Conservation (phyloP, 2,888 invertebrate genomes). For the Phyllotreta cruciferae region DNA sequence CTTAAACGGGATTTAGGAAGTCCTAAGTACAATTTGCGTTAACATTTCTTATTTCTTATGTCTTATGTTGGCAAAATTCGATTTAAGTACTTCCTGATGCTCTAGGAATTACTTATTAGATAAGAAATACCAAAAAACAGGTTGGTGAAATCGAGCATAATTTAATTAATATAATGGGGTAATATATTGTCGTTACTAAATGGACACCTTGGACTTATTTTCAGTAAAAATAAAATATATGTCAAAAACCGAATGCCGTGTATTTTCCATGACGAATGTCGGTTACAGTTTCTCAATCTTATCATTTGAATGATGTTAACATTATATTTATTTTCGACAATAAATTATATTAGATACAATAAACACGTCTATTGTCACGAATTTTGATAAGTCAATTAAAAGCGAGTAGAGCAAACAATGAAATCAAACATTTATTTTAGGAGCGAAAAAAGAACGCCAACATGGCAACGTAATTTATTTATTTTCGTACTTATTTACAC, state of each 20-base stretch:
- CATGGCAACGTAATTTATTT: conserved; percentile 5
- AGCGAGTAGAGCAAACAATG: conserved; percentile 15
- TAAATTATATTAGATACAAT: conserved; percentile 23
- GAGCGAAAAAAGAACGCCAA: conserved; percentile 1
- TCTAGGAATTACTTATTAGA: too few relatives aligned
- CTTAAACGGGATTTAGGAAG: too few relatives aligned
- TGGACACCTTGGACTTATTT: too few relatives aligned
- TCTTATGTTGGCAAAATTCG: too few relatives aligned
- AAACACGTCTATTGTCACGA: conserved; percentile 17
- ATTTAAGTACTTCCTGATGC: too few relatives aligned
- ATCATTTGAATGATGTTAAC: conserved; percentile 26
- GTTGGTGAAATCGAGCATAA: too few relatives aligned
- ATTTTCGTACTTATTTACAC: not conserved
- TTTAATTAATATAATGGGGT: too few relatives aligned
- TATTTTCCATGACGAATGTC: conserved; percentile 22
- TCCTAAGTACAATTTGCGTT: too few relatives aligned
- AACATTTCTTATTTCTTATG: too few relatives aligned
- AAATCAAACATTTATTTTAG: conserved; percentile 10
- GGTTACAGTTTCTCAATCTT: conserved; percentile 15
- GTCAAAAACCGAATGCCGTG: conserved; percentile 5
- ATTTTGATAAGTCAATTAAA: conserved; percentile 18
- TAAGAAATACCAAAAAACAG: too few relatives aligned
- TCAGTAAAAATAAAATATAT: too few relatives aligned
- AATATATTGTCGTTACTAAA: too few relatives aligned
- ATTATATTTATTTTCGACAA: conserved; percentile 15